These are phyloP conservation scores for Pleuronectes platessa DNA, from an alignment of 2,113 vertebrate species.

Conservation along the genomic window DNA sequence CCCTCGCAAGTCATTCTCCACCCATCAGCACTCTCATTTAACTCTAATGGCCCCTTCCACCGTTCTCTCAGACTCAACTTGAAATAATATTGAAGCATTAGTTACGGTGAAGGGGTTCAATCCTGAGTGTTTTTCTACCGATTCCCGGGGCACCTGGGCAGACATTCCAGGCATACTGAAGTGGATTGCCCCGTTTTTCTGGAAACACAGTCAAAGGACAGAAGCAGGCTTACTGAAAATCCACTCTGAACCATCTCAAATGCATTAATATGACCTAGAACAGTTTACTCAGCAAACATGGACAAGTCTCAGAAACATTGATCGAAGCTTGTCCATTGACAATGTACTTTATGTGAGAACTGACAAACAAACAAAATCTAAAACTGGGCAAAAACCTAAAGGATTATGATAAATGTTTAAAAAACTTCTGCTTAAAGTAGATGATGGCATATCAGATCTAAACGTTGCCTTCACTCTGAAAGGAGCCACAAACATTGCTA, in stretches of 20 bases:
- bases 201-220: background rate
- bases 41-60: conserved; percentile 38
- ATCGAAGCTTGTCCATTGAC: background rate
- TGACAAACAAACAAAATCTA: background rate
- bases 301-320: background rate
- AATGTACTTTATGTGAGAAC: background rate
- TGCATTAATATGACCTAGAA: conserved; percentile 3
- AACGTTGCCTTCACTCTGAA: background rate
- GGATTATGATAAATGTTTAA: background rate
- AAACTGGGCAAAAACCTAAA: background rate
- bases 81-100: conserved; percentile 55
- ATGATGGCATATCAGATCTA: background rate
- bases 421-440: background rate
- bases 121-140: conserved; percentile 29
- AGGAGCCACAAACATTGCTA: background rate
- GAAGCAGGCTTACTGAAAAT: conserved; percentile 5
- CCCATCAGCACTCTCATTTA: conserved; percentile 39
- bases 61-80: conserved; percentile 30
- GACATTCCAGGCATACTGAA: conserved; percentile 70
- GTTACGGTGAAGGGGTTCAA: conserved; percentile 43
- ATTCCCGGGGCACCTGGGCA: conserved; percentile 54
- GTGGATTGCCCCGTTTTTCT: conserved; percentile 53
- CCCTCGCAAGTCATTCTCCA: conserved; percentile 37
- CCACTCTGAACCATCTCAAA: conserved; percentile 26
- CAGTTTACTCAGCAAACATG: background rate